A percentile compares a stretch with the other conserved stretches of the same genome.
Conservation (phyloP, 2,888 invertebrate species). For the Uloborus plumipes region DNA sequence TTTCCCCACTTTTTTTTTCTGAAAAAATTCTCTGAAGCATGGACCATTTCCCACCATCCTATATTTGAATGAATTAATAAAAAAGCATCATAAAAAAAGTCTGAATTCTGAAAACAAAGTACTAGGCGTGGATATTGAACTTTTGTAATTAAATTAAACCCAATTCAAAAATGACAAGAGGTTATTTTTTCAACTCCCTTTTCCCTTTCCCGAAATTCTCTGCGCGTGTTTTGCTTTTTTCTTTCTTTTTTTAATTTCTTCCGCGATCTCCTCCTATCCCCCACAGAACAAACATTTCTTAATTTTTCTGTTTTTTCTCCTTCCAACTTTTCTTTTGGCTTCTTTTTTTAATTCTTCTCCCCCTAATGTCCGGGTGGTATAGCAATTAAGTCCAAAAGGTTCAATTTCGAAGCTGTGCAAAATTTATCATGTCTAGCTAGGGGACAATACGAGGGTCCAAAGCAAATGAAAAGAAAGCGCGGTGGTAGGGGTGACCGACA, state of each 20-base stretch:
- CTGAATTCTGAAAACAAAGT: slow-evolving; percentile 43
- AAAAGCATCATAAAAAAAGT: slow-evolving; percentile 34
- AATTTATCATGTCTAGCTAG: slow-evolving; percentile 60
- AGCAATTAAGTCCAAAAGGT: slow-evolving; percentile 63
- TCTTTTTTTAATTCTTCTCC: slow-evolving; percentile 3
- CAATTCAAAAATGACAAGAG: slow-evolving; percentile 64
- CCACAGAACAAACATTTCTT: slow-evolving; percentile 51
- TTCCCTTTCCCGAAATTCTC: slow-evolving; percentile 5
- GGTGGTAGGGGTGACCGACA: no score
- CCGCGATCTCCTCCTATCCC: slow-evolving; percentile 10
- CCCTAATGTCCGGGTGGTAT: slow-evolving; percentile 40
- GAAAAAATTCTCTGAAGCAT: slow-evolving; percentile 1
- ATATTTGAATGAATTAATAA: slow-evolving; percentile 41
- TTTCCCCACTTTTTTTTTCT: slow-evolving; percentile 12
- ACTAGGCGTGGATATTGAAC: slow-evolving; percentile 58
- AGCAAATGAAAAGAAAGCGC: slow-evolving; percentile 21
- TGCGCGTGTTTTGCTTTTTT: background rate
- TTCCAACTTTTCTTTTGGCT: slow-evolving; percentile 15
- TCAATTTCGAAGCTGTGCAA: slow-evolving; percentile 63
- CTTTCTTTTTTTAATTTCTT: slow-evolving; percentile 5
- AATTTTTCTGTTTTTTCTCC: slow-evolving; percentile 28
- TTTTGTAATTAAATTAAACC: slow-evolving; percentile 64
- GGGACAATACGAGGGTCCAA: slow-evolving; percentile 49
- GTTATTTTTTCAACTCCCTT: slow-evolving; percentile 35
- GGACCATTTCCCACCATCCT: slow-evolving; percentile 39